Base-by-base conservation (phyloP, 2,113 vertebrate genomes). In the Actenoides lindsayi region DNA sequence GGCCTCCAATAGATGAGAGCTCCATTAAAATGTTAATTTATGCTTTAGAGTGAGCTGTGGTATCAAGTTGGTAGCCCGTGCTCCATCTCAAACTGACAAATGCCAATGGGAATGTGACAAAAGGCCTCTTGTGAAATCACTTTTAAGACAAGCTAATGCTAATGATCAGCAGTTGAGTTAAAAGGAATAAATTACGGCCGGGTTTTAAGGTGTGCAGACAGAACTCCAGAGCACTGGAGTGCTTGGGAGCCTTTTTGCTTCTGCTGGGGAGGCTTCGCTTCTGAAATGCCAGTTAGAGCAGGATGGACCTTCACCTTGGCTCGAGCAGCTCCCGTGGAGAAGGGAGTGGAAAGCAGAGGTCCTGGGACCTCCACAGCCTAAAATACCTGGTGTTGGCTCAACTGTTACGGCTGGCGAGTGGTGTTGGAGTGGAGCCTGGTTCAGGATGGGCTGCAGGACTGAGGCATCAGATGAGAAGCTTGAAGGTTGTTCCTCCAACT, bases 21-120 rank as follows among this genome's bases (percentile, higher is more conserved):
- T 0, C 51, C 51, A 94, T 97, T 97, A 96, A 92, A 70, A 97
- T 97, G 96, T 78, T 93, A 97, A 97, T 97, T 95, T 95, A 95
- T 96, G 95, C 96, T 91, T 95, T 86, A 86, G 85, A 93, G 67
- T 12, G 84, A 90, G 41, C 42, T 20, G 0, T 11, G 48, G 59
- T 90, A 93, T 92, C 88, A 9, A 88, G 85, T 93, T 80, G 83
- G 96, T 94, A 89, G 14, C 20, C 11, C 3, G 37, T 69, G 91
- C 96, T 97, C 93, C 77, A 90, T 91, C 93, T 90, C 51, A 30
- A 71, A 74, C 91, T 63, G 86, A 95, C 94, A 91, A 94, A 92
- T 48, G 71, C 94, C 95, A 62, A 6, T 54, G 89, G 83, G 60
- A 92, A 87, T 87, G 77, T 83, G 94, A 94, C 95, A 95, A 97